phyloP scores from a whole-genome alignment of 2,113 vertebrate genomes.

The Pao palembangensis region DNA sequence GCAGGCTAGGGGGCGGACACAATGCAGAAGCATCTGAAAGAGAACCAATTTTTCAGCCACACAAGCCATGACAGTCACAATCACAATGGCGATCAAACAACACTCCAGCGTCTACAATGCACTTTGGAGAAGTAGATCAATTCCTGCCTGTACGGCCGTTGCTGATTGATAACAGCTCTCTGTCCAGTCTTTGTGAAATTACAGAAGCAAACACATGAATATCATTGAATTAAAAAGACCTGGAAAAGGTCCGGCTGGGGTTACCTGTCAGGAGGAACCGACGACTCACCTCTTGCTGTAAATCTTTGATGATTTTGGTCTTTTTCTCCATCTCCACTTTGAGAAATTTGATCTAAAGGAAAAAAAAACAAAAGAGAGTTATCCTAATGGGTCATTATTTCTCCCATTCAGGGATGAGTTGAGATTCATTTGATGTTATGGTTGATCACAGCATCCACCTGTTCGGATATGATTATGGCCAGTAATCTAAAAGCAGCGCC shows the following conservation, averaged over 20 bases:
- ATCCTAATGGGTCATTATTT: background rate
- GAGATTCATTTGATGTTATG: constrained; percentile 6
- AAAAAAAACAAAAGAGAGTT: constrained; percentile 16
- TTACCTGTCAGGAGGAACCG: too few species aligned
- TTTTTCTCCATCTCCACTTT: constrained; percentile 98
- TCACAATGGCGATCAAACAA: constrained; percentile 25
- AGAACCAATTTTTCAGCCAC: constrained; percentile 7
- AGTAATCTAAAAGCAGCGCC: background rate
- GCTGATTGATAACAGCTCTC: constrained; percentile 27
- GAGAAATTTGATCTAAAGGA: constrained; percentile 89
- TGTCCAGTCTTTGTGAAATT: constrained; percentile 2
- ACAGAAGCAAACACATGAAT: constrained; percentile 26
- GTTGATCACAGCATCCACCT: too few species aligned
- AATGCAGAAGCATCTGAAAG: constrained; percentile 7
- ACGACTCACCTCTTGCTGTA: constrained; percentile 91
- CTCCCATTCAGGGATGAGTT: too few species aligned
- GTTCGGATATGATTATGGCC: too few species aligned
- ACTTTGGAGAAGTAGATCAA: constrained; percentile 6
- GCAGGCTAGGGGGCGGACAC: background rate
- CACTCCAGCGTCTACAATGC: background rate
- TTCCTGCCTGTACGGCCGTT: constrained; percentile 18
- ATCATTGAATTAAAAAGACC: constrained; percentile 19
- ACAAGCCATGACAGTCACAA: constrained; percentile 3
- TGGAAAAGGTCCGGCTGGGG: background rate
- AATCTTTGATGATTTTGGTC: constrained; percentile 94